These are phyloP conservation scores for Enteromius viviparus DNA, from an alignment of 2,797 vertebrate genomes.

Conservation along the genomic window DNA sequence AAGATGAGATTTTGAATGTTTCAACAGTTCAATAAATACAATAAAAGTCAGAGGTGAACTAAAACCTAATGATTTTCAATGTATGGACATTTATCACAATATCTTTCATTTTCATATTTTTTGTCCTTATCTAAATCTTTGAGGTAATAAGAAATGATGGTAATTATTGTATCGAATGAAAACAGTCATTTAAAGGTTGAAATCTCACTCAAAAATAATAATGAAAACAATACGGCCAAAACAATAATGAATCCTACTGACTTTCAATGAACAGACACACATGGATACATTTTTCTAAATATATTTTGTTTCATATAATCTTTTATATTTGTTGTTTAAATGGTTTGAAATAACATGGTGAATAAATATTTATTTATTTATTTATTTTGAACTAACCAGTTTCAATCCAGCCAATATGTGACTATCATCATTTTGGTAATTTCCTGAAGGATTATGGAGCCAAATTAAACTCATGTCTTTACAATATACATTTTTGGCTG, in stretches of 20 bases:
- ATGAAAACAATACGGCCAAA: not conserved
- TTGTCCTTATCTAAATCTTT: not conserved
- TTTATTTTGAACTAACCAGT: not conserved
- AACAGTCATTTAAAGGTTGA: not conserved
- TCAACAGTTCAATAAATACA: not conserved
- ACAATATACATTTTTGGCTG: not conserved
- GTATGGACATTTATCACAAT: not conserved
- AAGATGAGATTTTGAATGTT: not conserved
- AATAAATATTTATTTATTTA: not conserved
- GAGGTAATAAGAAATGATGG: not conserved
- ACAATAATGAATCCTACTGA: not conserved
- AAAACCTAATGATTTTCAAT: not conserved
- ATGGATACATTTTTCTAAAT: not conserved
- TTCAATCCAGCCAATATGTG: not conserved
- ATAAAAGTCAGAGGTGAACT: not conserved
- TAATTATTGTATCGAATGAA: constrained; percentile 16
- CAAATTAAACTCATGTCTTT: not conserved
- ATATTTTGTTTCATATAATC: not conserved
- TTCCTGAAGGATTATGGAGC: not conserved
- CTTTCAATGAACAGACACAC: not conserved
- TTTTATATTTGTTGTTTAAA: not conserved
- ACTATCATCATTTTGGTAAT: not conserved
- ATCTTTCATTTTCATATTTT: not conserved
- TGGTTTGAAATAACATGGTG: not conserved
- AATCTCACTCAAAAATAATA: not conserved